Base-by-base conservation (phyloP, 2,113 vertebrate genomes). In the Neotoma lepida region DNA sequence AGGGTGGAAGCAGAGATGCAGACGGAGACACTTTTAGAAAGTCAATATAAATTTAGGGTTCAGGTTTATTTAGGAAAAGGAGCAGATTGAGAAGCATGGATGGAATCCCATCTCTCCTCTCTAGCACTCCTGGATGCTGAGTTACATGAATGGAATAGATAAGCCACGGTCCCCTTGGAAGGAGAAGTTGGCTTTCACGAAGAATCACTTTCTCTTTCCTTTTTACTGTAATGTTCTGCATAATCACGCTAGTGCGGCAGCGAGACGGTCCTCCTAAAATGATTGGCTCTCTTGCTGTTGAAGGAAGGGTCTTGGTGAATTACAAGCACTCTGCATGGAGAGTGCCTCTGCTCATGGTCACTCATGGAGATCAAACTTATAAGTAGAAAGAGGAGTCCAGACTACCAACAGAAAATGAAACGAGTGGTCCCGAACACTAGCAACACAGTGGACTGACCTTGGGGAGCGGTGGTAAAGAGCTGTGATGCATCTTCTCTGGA, bases 11-110 rank as follows among this genome's bases (percentile, higher is more conserved):
- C 33, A 73, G 87, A 91, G 49, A 86, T 39, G 44, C 61, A 95
- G 58, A 78, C 68, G 68, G 86, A 87, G 51, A 73, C 51, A 46
- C 14, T 82, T 93, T 94, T 58, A 93, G 73, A 89, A 96, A 68
- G 61, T 70, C 46, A 49, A 66, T 44, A 66, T 85, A 90, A 90
- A 92, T 68, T 86, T 91, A 94, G 77, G 54, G 82, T 89, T 77
- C 51, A 64, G 56, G 49, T 33, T 94, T 91, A 88, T 81, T 89
- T 68, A 61, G 41, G 63, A 68, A 91, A 88, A 63, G 58, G 15
- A 88, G 56, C 35, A 86, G 28, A 68, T 5, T 58, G 44, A 82
- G 54, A 73, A 93, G 54, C 18, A 78, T 41, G 61, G 58, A 86
- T 20, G 9, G 61, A 85, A 84, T 84, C 58, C 46, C 54, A 89